A percentile compares a stretch with the other conserved stretches of the same genome.
Evolutionary conservation across 2,797 vertebrate genomes (phyloP).

Genomic region (Atherinosoma microstoma): DNA sequence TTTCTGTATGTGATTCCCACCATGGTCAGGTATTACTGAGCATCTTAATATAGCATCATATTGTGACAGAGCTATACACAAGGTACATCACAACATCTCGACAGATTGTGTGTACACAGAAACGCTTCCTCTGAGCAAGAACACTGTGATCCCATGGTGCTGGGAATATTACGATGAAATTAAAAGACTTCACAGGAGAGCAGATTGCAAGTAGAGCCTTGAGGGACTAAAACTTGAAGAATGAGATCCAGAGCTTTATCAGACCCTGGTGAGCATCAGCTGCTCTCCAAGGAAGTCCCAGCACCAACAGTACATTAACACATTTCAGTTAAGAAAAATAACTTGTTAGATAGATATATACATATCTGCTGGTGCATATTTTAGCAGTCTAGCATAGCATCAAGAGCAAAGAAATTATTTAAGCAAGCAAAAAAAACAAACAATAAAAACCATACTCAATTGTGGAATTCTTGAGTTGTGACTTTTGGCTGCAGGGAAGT

Average conservation of each 20-base stretch:
- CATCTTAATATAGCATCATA: conserved; percentile 13
- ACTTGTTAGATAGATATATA: conserved; percentile 16
- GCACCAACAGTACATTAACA: conserved; percentile 17
- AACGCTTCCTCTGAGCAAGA: conserved; percentile 50
- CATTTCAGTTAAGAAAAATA: conserved; percentile 1
- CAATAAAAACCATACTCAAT: not conserved
- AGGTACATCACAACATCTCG: conserved; percentile 29
- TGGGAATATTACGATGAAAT: conserved; percentile 57
- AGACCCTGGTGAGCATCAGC: conserved; percentile 39
- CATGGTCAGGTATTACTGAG: not conserved
- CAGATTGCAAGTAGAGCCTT: conserved; percentile 62
- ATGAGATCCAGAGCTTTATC: conserved; percentile 55
- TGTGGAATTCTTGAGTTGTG: not conserved
- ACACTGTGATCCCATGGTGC: conserved; percentile 46
- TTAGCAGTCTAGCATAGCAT: conserved; percentile 6
- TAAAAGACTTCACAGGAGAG: conserved; percentile 59
- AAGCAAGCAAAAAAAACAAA: not conserved
- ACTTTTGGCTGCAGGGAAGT: not conserved
- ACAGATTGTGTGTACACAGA: conserved; percentile 59
- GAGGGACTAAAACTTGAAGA: conserved; percentile 50
- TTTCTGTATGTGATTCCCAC: not conserved
- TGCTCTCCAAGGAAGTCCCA: conserved; percentile 41
- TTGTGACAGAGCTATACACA: not conserved
- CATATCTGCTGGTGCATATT: conserved; percentile 13
- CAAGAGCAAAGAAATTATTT: conserved; percentile 4